Evolutionary conservation across 2,888 invertebrate genomes (phyloP).

Genomic region (Syrphus vitripennis): DNA sequence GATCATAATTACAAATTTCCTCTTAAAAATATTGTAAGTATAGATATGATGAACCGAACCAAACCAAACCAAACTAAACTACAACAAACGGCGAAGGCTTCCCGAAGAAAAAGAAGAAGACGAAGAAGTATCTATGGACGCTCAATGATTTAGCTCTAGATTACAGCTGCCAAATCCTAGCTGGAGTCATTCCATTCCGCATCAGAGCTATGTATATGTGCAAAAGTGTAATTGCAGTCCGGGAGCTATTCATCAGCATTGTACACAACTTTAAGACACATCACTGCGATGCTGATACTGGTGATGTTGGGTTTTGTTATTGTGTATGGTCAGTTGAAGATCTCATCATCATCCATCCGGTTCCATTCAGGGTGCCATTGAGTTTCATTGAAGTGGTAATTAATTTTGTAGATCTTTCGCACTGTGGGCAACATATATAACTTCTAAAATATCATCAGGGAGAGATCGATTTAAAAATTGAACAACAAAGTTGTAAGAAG

Average conservation of each 20-base stretch:
- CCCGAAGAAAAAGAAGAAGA: background rate
- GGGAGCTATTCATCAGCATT: slow-evolving; percentile 70
- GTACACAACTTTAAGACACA: slow-evolving; percentile 69
- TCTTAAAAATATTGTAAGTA: slow-evolving; percentile 46
- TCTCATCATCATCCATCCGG: slow-evolving; percentile 71
- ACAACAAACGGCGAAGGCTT: background rate
- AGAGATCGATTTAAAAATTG: background rate
- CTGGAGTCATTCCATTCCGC: slow-evolving; percentile 9
- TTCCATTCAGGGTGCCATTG: slow-evolving; percentile 68
- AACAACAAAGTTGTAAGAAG: background rate
- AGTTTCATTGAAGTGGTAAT: slow-evolving; percentile 71
- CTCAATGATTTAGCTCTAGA: slow-evolving; percentile 69
- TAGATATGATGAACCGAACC: slow-evolving; percentile 43
- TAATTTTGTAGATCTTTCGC: slow-evolving; percentile 71
- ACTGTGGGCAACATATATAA: slow-evolving; percentile 43
- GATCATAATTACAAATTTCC: slow-evolving; percentile 71
- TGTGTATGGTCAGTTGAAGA: slow-evolving; percentile 40
- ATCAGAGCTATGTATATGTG: slow-evolving; percentile 28
- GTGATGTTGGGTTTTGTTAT: slow-evolving; percentile 25
- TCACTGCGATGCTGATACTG: slow-evolving; percentile 48
- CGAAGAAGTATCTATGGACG: slow-evolving; percentile 12
- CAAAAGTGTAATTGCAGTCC: slow-evolving; percentile 71
- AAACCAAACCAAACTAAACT: background rate
- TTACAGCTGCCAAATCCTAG: slow-evolving; percentile 68
- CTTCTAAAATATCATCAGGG: slow-evolving; percentile 32